Conservation (phyloP, 2,888 invertebrate species). For the Automeris io region DNA sequence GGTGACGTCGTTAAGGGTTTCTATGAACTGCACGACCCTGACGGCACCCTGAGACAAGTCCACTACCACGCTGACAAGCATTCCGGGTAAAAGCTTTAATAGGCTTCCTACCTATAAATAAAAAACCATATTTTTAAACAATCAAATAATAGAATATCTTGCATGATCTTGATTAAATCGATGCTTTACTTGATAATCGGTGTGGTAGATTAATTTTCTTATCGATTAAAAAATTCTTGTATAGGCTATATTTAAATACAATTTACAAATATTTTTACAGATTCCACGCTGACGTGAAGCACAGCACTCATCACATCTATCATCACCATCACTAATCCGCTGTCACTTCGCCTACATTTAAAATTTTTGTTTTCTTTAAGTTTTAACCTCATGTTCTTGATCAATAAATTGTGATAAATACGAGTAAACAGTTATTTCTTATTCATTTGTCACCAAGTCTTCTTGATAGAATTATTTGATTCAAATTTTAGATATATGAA, state of each 20-base stretch:
- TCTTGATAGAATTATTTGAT: no score
- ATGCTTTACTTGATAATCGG: no score
- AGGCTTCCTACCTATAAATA: constrained; percentile 6
- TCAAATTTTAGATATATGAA: no score
- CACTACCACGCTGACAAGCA: constrained; percentile 34
- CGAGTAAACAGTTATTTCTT: background rate
- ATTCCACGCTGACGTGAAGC: constrained; percentile 48
- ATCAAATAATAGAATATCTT: no score
- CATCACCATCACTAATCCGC: constrained; percentile 34
- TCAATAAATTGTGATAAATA: background rate
- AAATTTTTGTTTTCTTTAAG: background rate
- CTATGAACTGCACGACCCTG: constrained; percentile 72
- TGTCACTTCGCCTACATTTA: background rate
- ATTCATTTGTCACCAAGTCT: no score
- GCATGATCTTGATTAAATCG: no score
- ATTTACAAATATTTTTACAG: no score
- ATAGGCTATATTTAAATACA: no score
- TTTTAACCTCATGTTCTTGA: background rate
- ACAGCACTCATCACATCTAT: constrained; percentile 46
- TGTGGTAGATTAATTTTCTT: no score
- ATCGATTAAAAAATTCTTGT: no score
- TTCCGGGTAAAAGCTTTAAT: constrained; percentile 24
- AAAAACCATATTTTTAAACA: no score
- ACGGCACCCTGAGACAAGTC: constrained; percentile 55
- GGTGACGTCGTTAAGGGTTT: constrained; percentile 76